Base-by-base conservation (phyloP, 1,140 invertebrate species). In the Coenobita brevimanus region DNA sequence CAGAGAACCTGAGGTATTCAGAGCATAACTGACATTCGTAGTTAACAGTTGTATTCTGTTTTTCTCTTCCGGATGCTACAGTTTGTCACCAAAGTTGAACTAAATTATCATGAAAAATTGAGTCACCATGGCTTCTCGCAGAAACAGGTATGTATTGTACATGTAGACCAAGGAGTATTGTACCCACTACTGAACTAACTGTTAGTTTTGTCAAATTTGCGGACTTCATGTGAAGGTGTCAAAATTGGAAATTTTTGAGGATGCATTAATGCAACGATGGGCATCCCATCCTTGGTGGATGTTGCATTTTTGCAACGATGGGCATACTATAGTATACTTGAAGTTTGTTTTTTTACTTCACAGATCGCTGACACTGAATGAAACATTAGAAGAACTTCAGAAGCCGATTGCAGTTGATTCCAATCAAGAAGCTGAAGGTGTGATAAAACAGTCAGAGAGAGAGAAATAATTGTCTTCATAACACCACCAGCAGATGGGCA, bases 401-500 rank as follows among this genome's bases (percentile, higher is more conserved):
- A 79, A 79, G 38, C 30, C 64, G 21, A 67, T 67, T 33, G 64
- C 10, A 6, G 33, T 36, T 30, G 73, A 46, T 41, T 8, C 15
- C 38, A 17, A 50, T 50, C 6, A 17, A 43, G 27, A 46, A 43
- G n/a, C n/a, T n/a, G 76, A 50, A 43, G 38, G 43, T 43, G 76
- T 3, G 21, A 79, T 79, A 41, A 79, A 79, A 79, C 17, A 46
- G 41, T 54, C 76, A 46, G 54, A 46, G 21, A 79, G 46, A 21
- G 33, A 46, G 33, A 46, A 79, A 57, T 79, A 79, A 57, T 41
- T 43, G 21, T 57, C 43, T 79, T 43, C 41, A 79, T 57, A 54
- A 10, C 33, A 79, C 76, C 76, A 21, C 76, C 76, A 54, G 76
- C 15, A 43, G 76, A 79, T 54, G 76, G 76, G n/a, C n/a, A 79